Evolutionary conservation across 2,888 invertebrate species (phyloP).

Genomic region (Coelopa pilipes): DNA sequence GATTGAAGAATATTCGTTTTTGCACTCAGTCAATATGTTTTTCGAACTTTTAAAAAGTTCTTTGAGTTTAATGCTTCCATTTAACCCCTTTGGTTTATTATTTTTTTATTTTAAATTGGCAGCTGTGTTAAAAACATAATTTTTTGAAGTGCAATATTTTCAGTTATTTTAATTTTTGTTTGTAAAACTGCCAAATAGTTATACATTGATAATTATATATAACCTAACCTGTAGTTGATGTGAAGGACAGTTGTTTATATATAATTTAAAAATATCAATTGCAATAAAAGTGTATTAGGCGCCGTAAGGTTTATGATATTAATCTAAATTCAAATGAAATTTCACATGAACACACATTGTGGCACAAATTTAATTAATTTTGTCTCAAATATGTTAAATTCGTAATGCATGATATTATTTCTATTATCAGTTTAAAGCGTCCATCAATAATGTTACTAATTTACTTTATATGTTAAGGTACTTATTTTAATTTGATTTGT

Average conservation of each 20-base stretch:
- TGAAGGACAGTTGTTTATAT: not conserved
- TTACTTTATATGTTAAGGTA: conserved; percentile 42
- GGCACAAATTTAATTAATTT: not conserved
- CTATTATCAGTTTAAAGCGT: conserved; percentile 17
- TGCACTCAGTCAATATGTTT: not conserved
- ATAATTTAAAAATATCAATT: not conserved
- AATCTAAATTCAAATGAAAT: not conserved
- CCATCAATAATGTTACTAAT: not conserved
- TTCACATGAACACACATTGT: not conserved
- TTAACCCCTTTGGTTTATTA: not conserved
- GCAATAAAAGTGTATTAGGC: not conserved
- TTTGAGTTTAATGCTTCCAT: not conserved
- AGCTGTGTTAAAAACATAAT: conserved; percentile 13
- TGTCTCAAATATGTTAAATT: conserved; percentile 4
- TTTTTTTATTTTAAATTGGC: conserved; percentile 2
- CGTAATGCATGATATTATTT: conserved; percentile 17
- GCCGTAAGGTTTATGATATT: not conserved
- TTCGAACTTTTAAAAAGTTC: not conserved
- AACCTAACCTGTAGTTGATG: too few species aligned
- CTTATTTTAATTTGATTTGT: conserved; percentile 17
- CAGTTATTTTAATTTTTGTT: not conserved
- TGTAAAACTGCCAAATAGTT: not conserved
- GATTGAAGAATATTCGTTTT: not conserved
- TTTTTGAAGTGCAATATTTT: conserved; percentile 9
- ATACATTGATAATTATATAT: too few species aligned